Percentiles rank a stretch among this genome's conserved stretches.
phyloP scores from a whole-genome alignment of 92 coral and sea anemone genomes.

The Metridium senile region DNA sequence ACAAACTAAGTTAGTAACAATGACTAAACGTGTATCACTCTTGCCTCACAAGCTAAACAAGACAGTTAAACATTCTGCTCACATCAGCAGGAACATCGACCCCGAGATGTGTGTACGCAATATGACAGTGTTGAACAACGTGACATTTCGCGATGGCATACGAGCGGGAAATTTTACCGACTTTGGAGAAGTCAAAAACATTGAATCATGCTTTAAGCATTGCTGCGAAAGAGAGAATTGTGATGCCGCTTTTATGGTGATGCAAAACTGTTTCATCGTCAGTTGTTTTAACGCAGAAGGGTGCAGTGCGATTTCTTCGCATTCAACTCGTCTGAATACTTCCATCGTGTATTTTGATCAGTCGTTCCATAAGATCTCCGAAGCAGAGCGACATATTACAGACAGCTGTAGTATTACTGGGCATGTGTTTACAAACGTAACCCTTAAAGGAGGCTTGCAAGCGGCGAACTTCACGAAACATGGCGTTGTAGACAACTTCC shows the following conservation, averaged over 20 bases:
- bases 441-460: conserved; percentile 60
- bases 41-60: conserved; percentile 50
- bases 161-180: conserved; percentile 95
- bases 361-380: conserved; percentile 1
- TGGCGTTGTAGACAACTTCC: conserved; percentile 53
- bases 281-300: conserved; percentile 70
- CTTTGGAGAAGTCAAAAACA: conserved; percentile 77
- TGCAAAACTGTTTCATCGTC: conserved; percentile 81
- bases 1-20: conserved; percentile 67
- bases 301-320: conserved; percentile 70
- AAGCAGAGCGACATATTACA: not conserved
- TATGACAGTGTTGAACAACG: conserved; percentile 66
- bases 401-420: conserved; percentile 45
- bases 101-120: conserved; percentile 52
- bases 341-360: conserved; percentile 69
- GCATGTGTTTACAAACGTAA: conserved; percentile 43
- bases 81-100: not conserved
- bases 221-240: conserved; percentile 84
- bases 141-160: conserved; percentile 92
- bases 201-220: conserved; percentile 72
- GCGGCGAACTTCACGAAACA: conserved; percentile 70
- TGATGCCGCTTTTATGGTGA: conserved; percentile 94
- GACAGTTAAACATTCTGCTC: not conserved
- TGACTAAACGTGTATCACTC: conserved; percentile 58
- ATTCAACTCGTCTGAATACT: conserved; percentile 61